Evolutionary conservation across 2,888 invertebrate species (phyloP).

Genomic region (Calameuta pallipes): DNA sequence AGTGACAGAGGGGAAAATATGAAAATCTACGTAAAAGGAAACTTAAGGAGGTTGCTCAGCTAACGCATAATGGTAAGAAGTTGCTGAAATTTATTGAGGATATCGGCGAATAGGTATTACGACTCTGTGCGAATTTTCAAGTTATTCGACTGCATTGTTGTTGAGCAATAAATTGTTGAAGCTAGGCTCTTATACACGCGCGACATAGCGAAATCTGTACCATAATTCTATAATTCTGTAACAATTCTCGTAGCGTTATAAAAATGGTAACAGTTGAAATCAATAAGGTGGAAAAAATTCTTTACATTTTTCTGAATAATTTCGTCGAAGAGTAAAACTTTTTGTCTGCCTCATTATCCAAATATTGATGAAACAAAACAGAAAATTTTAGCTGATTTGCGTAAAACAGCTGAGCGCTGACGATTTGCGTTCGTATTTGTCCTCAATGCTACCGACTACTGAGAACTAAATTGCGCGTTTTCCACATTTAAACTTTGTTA

Average conservation of each 20-base stretch:
- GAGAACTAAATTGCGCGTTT: conserved; percentile 15
- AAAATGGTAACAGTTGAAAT: conserved; percentile 18
- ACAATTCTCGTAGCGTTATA: conserved; percentile 3
- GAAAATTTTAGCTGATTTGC: conserved; percentile 3
- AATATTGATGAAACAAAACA: conserved; percentile 11
- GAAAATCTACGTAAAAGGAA: not conserved
- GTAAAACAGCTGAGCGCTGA: not conserved
- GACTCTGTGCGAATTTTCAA: too few species aligned
- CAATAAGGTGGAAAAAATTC: conserved; percentile 11
- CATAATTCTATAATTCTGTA: not conserved
- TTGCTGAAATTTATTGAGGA: too few species aligned
- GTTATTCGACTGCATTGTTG: too few species aligned
- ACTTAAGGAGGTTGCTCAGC: too few species aligned
- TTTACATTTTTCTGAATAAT: conserved; percentile 1
- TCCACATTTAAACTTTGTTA: conserved; percentile 16
- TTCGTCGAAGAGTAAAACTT: conserved; percentile 7
- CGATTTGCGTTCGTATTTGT: not conserved
- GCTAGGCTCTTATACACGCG: too few species aligned
- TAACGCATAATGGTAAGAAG: too few species aligned
- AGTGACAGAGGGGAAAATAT: not conserved
- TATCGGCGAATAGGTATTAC: too few species aligned
- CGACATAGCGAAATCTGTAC: conserved; percentile 9
- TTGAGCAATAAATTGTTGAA: too few species aligned
- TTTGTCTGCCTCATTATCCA: conserved; percentile 14
- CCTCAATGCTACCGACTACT: conserved; percentile 11